Conservation (phyloP, 1,140 invertebrate species). For the Caenorhabditis inopinata region DNA sequence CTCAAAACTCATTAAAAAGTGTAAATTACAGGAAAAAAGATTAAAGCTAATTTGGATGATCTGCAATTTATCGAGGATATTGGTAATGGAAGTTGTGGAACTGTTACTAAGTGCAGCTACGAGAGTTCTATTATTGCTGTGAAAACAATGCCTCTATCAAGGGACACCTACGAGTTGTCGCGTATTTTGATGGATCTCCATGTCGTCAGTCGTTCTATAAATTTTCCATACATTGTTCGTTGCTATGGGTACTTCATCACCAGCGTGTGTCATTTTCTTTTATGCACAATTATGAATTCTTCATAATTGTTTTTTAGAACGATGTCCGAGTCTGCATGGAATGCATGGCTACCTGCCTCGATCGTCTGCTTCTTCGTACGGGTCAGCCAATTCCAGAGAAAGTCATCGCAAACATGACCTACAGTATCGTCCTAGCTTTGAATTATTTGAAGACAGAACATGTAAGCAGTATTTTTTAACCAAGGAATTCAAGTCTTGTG, state of each 20-base stretch:
- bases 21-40: not conserved
- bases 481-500: too few relatives aligned
- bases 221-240: constrained; percentile 92
- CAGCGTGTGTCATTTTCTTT: too few relatives aligned
- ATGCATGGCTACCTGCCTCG: constrained; percentile 94
- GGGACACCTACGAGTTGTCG: constrained; percentile 93
- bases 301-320: not conserved
- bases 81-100: constrained; percentile 45
- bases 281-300: constrained; percentile 55
- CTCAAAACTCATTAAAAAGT: not conserved
- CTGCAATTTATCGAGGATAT: constrained; percentile 25
- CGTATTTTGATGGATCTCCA: constrained; percentile 96
- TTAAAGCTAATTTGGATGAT: not conserved
- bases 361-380: constrained; percentile 88
- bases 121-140: constrained; percentile 46
- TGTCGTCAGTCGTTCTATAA: constrained; percentile 84
- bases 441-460: constrained; percentile 89
- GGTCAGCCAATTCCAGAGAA: constrained; percentile 80
- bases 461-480: constrained; percentile 20
- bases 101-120: constrained; percentile 36
- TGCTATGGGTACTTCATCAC: constrained; percentile 95
- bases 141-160: constrained; percentile 87
- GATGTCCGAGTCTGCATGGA: constrained; percentile 75
- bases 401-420: constrained; percentile 91
- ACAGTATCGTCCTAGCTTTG: constrained; percentile 94